Evolutionary conservation across 2,888 invertebrate species (phyloP).

Genomic region (Gnatocerus cornutus): DNA sequence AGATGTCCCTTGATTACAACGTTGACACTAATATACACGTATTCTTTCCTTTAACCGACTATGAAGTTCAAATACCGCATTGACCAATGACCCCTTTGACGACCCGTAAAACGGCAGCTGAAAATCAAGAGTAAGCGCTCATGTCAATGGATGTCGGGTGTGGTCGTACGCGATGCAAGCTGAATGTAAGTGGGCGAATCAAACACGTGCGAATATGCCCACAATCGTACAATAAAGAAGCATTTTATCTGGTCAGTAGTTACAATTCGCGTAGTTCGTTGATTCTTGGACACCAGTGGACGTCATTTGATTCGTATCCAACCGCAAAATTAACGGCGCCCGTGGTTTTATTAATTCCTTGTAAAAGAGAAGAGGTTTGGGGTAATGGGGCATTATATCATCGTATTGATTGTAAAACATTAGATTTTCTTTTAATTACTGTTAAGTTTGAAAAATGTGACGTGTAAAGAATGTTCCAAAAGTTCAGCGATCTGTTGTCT

Average conservation of each 20-base stretch:
- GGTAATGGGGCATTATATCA: too few species aligned
- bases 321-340: constrained; percentile 36
- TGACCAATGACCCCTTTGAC: constrained; percentile 63
- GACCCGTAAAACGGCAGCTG: constrained; percentile 53
- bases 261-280: not conserved
- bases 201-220: constrained; percentile 22
- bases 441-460: not conserved
- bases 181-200: constrained; percentile 23
- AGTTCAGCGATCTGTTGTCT: too few species aligned
- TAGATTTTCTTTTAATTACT: not conserved
- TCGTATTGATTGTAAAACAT: too few species aligned
- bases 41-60: constrained; percentile 27
- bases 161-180: constrained; percentile 20
- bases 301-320: constrained; percentile 18
- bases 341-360: constrained; percentile 18
- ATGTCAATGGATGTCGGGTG: constrained; percentile 34
- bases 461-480: too few species aligned
- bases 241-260: not conserved
- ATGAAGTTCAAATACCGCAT: constrained; percentile 64
- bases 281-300: constrained; percentile 26
- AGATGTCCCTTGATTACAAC: constrained; percentile 34
- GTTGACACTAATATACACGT: constrained; percentile 36
- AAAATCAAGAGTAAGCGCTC: constrained; percentile 49
- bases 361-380: too few species aligned
- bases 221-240: not conserved